Conservation (phyloP, 2,113 vertebrate species). For the Spea bombifrons region DNA sequence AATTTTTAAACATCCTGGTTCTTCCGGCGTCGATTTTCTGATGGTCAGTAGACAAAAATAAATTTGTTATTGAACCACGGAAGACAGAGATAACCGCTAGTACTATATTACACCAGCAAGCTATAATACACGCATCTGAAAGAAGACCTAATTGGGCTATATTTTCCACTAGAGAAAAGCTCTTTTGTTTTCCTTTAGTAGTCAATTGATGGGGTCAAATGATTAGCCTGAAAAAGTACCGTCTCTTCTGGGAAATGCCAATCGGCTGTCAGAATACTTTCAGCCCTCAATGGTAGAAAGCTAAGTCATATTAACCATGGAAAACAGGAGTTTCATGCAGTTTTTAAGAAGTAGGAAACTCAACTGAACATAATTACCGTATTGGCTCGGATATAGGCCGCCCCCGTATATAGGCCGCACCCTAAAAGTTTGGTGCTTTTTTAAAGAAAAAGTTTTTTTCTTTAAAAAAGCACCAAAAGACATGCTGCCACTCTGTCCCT, state of each 20-base stretch:
- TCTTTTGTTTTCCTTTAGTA: conserved; percentile 3
- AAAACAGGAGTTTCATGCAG: not conserved
- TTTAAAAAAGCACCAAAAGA: no score
- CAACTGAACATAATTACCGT: not conserved
- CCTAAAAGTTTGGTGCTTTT: no score
- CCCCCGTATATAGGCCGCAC: no score
- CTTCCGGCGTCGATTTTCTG: no score
- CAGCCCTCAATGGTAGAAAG: not conserved
- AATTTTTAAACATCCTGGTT: no score
- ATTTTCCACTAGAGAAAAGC: conserved; percentile 2
- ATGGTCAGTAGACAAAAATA: no score
- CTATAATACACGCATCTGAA: not conserved
- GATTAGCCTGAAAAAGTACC: conserved; percentile 14
- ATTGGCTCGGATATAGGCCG: no score
- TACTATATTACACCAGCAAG: not conserved
- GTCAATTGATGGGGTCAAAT: conserved; percentile 10
- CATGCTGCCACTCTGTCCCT: no score
- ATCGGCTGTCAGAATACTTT: not conserved
- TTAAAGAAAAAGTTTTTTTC: no score
- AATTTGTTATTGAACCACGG: no score
- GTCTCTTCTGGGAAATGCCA: conserved; percentile 2
- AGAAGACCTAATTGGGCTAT: conserved; percentile 6
- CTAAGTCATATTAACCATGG: not conserved
- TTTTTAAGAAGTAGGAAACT: conserved; percentile 20
- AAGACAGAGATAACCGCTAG: not conserved